Percentiles rank a stretch among this genome's conserved stretches.
Conservation (phyloP, 2,888 invertebrate genomes). For the Phaedon cochleariae region DNA sequence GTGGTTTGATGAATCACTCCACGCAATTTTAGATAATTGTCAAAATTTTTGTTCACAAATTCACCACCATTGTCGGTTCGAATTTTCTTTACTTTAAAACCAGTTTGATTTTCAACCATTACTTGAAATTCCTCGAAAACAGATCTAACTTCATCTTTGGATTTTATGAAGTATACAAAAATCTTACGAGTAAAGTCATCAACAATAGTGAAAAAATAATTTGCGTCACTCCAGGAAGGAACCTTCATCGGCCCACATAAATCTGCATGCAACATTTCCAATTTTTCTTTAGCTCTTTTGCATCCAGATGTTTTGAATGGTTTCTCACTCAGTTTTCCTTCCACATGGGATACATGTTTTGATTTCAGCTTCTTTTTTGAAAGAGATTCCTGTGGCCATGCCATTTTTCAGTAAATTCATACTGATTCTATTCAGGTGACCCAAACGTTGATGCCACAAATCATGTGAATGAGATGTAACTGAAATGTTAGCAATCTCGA, state of each 20-base stretch:
- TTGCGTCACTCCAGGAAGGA: neutral
- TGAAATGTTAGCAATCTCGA: no score
- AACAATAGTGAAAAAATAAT: neutral
- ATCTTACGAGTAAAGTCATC: neutral
- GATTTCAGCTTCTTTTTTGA: no score
- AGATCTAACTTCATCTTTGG: neutral
- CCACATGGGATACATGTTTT: neutral
- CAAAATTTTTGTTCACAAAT: slow-evolving; percentile 11
- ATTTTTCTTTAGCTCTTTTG: neutral
- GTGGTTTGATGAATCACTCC: slow-evolving; percentile 15
- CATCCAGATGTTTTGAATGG: no score
- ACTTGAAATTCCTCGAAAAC: neutral
- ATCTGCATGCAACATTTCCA: neutral
- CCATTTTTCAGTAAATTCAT: no score
- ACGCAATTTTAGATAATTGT: neutral
- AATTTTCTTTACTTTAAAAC: slow-evolving; percentile 27
- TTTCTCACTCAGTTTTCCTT: neutral
- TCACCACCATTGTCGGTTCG: slow-evolving; percentile 37
- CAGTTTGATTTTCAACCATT: slow-evolving; percentile 34
- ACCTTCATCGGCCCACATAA: neutral
- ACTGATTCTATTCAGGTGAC: no score
- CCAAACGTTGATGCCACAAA: no score
- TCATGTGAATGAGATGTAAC: no score
- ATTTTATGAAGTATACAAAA: neutral
- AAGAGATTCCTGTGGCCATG: no score